Percentiles rank a stretch among this genome's conserved stretches.
Conservation (phyloP, 2,797 vertebrate genomes). For the Enteromius anoplus region DNA sequence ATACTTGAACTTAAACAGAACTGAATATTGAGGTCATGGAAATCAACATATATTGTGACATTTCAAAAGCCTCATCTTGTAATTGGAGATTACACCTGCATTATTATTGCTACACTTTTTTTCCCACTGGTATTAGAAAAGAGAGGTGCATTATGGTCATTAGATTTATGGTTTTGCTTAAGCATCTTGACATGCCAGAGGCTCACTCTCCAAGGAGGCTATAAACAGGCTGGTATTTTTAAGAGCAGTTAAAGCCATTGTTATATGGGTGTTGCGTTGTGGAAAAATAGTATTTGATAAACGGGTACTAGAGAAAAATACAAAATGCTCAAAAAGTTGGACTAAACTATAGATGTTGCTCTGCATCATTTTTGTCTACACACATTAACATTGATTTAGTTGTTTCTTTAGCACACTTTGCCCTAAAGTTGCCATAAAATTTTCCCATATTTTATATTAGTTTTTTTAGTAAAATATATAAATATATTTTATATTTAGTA, state of each 20-base stretch:
- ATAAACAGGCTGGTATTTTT: constrained; percentile 77
- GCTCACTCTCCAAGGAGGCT: constrained; percentile 61
- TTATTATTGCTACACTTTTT: neutral
- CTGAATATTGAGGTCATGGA: neutral
- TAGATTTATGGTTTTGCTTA: constrained; percentile 71
- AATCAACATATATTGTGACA: neutral
- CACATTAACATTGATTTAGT: neutral
- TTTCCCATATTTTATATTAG: neutral
- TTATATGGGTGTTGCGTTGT: constrained; percentile 75
- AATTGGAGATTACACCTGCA: neutral
- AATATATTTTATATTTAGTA: neutral
- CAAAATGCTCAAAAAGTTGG: neutral
- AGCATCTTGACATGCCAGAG: constrained; percentile 65
- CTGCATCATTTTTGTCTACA: neutral
- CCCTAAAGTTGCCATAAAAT: neutral
- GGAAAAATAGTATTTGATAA: constrained; percentile 77
- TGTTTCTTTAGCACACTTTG: neutral
- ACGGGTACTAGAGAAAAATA: constrained; percentile 53
- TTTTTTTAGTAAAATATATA: too few relatives aligned
- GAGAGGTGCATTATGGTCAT: constrained; percentile 60
- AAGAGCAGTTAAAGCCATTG: constrained; percentile 76
- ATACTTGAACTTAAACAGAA: neutral
- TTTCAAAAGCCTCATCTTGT: constrained; percentile 9
- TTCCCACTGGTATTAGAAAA: constrained; percentile 66
- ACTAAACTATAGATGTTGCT: neutral